Evolutionary conservation across 2,888 invertebrate species (phyloP).

Genomic region (Syritta pipiens): DNA sequence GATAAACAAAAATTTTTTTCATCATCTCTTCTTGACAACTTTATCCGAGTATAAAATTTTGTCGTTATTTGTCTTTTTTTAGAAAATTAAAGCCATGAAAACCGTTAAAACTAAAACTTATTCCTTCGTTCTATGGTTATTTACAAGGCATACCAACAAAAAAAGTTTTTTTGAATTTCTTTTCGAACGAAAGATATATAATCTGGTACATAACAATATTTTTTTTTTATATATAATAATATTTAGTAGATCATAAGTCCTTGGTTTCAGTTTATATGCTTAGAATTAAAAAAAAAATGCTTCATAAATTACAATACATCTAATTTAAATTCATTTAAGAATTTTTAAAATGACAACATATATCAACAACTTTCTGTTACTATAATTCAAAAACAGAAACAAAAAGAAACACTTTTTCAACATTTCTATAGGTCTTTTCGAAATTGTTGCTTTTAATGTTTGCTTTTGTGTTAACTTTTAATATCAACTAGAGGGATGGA

Average conservation of each 20-base stretch:
- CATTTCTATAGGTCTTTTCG: constrained; percentile 15
- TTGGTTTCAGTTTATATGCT: constrained; percentile 49
- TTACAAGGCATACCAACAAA: constrained; percentile 64
- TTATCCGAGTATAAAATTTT: constrained; percentile 9
- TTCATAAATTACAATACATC: constrained; percentile 45
- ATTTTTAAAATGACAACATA: constrained; percentile 28
- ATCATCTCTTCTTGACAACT: too few species aligned
- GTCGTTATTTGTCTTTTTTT: too few species aligned
- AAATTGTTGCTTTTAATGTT: background rate
- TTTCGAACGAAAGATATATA: constrained; percentile 24
- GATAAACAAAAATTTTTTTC: too few species aligned
- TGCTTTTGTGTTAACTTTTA: constrained; percentile 6
- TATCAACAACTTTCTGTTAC: constrained; percentile 48
- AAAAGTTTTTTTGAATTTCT: too few species aligned
- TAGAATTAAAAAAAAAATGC: constrained; percentile 14
- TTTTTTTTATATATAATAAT: too few species aligned
- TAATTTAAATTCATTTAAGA: constrained; percentile 25
- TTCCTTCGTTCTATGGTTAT: constrained; percentile 33
- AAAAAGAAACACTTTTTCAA: constrained; percentile 1
- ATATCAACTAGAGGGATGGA: constrained; percentile 41
- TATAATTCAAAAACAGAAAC: background rate
- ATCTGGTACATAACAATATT: constrained; percentile 40
- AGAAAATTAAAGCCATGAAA: constrained; percentile 43
- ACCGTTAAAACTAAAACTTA: constrained; percentile 17
- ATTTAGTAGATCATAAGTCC: constrained; percentile 61